Conservation (phyloP, 2,113 vertebrate genomes). For the Patagioenas fasciata region DNA sequence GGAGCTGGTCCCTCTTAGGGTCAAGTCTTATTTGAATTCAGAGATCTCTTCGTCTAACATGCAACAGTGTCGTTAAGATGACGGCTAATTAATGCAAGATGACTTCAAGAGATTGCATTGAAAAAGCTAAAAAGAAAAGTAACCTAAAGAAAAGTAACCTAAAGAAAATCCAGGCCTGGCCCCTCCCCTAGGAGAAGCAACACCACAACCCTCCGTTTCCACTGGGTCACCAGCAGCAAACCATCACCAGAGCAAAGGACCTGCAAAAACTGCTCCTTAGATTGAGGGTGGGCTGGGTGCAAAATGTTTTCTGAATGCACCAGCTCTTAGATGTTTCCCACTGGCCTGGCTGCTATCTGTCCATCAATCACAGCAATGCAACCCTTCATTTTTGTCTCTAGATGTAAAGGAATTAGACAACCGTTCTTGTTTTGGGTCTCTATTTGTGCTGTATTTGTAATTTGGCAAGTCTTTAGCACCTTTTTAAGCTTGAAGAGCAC, state of each 20-base stretch:
- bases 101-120: slow-evolving; percentile 67
- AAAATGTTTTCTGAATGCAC: neutral
- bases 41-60: slow-evolving; percentile 66
- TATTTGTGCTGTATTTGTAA: slow-evolving; percentile 67
- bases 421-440: slow-evolving; percentile 26
- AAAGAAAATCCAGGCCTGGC: neutral
- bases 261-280: neutral
- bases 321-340: neutral
- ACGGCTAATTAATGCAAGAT: slow-evolving; percentile 74
- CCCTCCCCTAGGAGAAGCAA: neutral
- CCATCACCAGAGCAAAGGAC: neutral
- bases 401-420: slow-evolving; percentile 38
- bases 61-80: slow-evolving; percentile 69
- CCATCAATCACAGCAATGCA: neutral
- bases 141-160: neutral
- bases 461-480: slow-evolving; percentile 71
- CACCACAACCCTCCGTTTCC: neutral
- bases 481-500: slow-evolving; percentile 75
- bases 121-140: neutral
- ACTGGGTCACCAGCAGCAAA: slow-evolving; percentile 4
- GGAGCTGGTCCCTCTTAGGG: slow-evolving; percentile 70
- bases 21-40: slow-evolving; percentile 76
- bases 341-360: neutral
- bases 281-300: neutral
- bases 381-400: slow-evolving; percentile 11